Evolutionary conservation across 2,797 vertebrate genomes (phyloP), one percentile per base, ranked within the genome.

Genomic region (Scleropages formosus): DNA sequence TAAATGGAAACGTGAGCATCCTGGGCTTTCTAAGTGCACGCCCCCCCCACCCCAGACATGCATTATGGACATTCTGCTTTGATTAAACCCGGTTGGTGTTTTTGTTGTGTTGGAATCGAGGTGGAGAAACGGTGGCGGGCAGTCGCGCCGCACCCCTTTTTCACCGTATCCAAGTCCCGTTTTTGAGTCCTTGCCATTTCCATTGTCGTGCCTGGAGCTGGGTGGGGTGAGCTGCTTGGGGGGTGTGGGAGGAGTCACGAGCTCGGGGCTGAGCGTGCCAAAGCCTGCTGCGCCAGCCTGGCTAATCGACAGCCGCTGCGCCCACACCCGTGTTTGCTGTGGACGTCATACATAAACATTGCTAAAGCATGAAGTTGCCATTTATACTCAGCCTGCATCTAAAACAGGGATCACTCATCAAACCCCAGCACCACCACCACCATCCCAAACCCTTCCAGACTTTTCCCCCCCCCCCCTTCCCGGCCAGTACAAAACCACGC

Each of bases 171-270:
- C 22, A 61, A 24, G 20, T 20, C 12, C 60, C 27, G 8, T 65
- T 10, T 27, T 31, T 27, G 63, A 39, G 27, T 39, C 63, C 12
- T 24, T 27, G 51, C 49, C 56, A 26, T 72, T 56, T 74, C 56
- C 70, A 46, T 72, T 58, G 70, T 72, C 70, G 56, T 72, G 68
- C 27, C 56, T 72, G 53, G 27, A 72, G 70, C 53, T 53, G 39
- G 27, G 53, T 26, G 22, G 16, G 10, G 9, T 13, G 58, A 16
- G n/a, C n/a, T 39, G 56, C n/a, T 70, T 26, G 70, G 26, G 53
- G 70, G 53, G 51, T 39, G 56, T n/a, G 6, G 4, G 69, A 59
- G 18, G 31, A 72, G 70, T 72, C 70, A 72, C 70, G 70, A 72
- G 53, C 56, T 72, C 56, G 7, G 18, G 51, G 49, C 68, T 58